Evolutionary conservation across 1,140 invertebrate species (phyloP), one percentile per base, ranked within the genome.

Genomic region (Homarus americanus): DNA sequence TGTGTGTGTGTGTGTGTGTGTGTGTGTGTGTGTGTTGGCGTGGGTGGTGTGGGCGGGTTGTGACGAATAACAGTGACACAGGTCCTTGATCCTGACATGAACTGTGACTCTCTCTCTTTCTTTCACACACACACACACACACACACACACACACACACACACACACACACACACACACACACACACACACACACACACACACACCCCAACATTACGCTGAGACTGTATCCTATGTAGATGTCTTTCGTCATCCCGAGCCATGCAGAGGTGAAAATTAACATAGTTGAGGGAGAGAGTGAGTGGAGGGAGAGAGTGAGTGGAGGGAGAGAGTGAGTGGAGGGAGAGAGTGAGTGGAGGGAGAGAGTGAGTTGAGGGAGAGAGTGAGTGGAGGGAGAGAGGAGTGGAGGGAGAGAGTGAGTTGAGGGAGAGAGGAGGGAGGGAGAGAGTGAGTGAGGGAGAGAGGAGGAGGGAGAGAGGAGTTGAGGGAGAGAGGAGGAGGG

Each of bases 131-230:
- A 73, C 72, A 73, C 72, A 20, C 78, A 24, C 75, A 41, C 75
- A 28, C 41, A 80, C 41, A n/a, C 32, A 36, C 82, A 72, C 58
- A 40, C 82, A 66, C 82, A 58, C 49, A 72, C 82, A 72, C 82
- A 38, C 66, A 44, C 82, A 38, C 66, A 72, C 63, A 72, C 63
- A 66, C 82, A 41, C 82, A 69, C 82, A 69, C 82, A 41, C 82
- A 69, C 82, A 69, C 82, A 69, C 82, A 69, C 82, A 80, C 41
- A 53, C 78, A 80, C 78, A 80, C 78, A 53, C 78, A n/a, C 32
- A 80, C 28, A 80, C 53, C 24, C 10, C 10, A 58, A 20, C 17
- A 20, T 15, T 7, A 49, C 44, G 15, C 44, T 7, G 5, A 49
- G 5, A 49, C 44, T 7, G 5, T 49, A 4, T 7, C 44, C 44